Evolutionary conservation across 2,888 invertebrate species (phyloP), one percentile per base, ranked within the genome.

Genomic region (Ennomos quercinarius): DNA sequence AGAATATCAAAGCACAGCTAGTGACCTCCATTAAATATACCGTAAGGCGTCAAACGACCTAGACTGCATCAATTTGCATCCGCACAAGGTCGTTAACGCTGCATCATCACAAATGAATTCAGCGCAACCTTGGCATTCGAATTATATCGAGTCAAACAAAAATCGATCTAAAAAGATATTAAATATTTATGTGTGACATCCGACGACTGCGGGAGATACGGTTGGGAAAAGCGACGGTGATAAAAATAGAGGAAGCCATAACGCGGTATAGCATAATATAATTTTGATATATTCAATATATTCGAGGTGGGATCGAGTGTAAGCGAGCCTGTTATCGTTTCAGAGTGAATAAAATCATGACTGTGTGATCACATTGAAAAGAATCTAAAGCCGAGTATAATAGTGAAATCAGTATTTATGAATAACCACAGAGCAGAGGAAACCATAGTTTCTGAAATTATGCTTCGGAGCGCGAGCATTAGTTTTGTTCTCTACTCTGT

Each of bases 141-240:
- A 59, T 3, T 27, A 27, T 41, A 43, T 34, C 40, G 10, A 36
- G 50, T 50, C 58, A 27, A 51, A 44, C 37, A 34, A 51, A 51
- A 48, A 54, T 54, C 45, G 41, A 34, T 27, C 35, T 48, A 45
- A 59, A 57, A 50, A 41, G 50, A 42, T 55, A 60, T 55, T 51
- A 60, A 55, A 60, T 60, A 59, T 59, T 59, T 59, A 60, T 60
- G 49, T 58, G 43, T 50, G 50, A 60, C 54, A 60, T 46, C 54
- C 50, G 46, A 60, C 50, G 42, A 60, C 49, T 53, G 49, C 60
- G 44, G n/a, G 54, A 55, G 48, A 55, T 60, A 59, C 54, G 54
- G 54, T 3, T 37, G 41, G 60, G 50, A 34, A 60, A 52, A 46
- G 34, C 37, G 46, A 11, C 11, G n/a, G 54, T 49, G 59, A 54